Base-by-base conservation (phyloP, 2,888 invertebrate species). In the Mechanitis messenoides region DNA sequence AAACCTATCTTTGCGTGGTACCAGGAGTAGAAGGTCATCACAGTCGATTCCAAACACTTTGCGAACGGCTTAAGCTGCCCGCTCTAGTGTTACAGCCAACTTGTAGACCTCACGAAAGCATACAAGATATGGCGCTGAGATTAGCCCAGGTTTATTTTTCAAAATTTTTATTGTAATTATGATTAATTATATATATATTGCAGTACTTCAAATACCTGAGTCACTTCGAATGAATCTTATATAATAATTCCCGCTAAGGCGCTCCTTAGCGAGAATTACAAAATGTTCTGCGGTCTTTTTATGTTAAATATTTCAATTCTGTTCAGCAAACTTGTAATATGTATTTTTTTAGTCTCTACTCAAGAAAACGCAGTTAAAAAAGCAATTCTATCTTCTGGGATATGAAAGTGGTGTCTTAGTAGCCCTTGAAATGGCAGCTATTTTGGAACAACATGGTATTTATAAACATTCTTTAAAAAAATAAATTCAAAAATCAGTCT, bases 21-120 rank as follows among this genome's bases (percentile, higher is more conserved):
- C 83, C 83, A 0, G 84, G 83, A 0, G 55, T 83, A 53, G 84
- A 83, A 60, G 78, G 80, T 0, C 74, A 78, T 50, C 69, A 80
- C 60, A 60, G 62, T 3, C 71, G 78, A 35, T 83, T 83, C 71
- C 62, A 63, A 0, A 31, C 56, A 3, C 61, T 81, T 31, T 80
- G 81, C 56, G 78, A 80, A 61, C 72, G 78, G 0, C 72, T 83
- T 45, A 80, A 81, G 69, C 33, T 82, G 53, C 74, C 77, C 0
- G 78, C 83, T 0, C 58, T 79, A 0, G 77, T 77, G 2, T 67
- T 84, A 57, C 83, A 80, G 62, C 79, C 78, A 31, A 7, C 7
- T 9, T 31, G 31, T 54, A 62, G 64, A 3, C 70, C 71, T 0
- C 53, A 73, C 1, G 84, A 83, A 58, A 72, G 74, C 0, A 60